Conservation (phyloP, 2,888 invertebrate species). For the Lasius platythorax region DNA sequence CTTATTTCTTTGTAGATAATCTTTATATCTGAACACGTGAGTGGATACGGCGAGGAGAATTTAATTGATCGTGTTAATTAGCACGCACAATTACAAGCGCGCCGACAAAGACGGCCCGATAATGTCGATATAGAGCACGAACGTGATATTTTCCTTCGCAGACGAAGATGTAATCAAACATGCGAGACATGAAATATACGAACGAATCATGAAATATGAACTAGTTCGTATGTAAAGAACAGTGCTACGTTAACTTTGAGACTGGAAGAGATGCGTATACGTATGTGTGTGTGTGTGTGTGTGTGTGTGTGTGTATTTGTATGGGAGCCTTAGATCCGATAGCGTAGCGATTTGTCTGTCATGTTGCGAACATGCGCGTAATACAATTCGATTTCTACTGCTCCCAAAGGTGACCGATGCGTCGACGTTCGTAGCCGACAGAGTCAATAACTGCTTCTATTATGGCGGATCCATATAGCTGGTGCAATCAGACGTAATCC, state of each 20-base stretch:
- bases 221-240: slow-evolving; percentile 35
- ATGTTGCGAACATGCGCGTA: slow-evolving; percentile 51
- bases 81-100: slow-evolving; percentile 8
- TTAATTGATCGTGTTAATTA: slow-evolving; percentile 34
- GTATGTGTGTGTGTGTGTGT: neutral
- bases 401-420: slow-evolving; percentile 60
- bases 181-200: slow-evolving; percentile 42
- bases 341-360: slow-evolving; percentile 62
- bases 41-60: neutral
- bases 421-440: slow-evolving; percentile 53
- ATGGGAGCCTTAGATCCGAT: slow-evolving; percentile 33
- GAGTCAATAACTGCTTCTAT: slow-evolving; percentile 61
- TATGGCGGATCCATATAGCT: slow-evolving; percentile 39
- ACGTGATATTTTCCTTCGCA: slow-evolving; percentile 17
- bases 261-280: slow-evolving; percentile 15
- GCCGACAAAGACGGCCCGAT: slow-evolving; percentile 23
- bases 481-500: slow-evolving; percentile 49
- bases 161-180: slow-evolving; percentile 35
- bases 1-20: slow-evolving; percentile 13
- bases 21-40: neutral
- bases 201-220: slow-evolving; percentile 46
- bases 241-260: slow-evolving; percentile 41
- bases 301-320: neutral
- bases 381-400: slow-evolving; percentile 49
- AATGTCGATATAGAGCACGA: slow-evolving; percentile 5